These are phyloP conservation scores for Vidua macroura DNA, from an alignment of 2,113 vertebrate species.

Conservation along the genomic window DNA sequence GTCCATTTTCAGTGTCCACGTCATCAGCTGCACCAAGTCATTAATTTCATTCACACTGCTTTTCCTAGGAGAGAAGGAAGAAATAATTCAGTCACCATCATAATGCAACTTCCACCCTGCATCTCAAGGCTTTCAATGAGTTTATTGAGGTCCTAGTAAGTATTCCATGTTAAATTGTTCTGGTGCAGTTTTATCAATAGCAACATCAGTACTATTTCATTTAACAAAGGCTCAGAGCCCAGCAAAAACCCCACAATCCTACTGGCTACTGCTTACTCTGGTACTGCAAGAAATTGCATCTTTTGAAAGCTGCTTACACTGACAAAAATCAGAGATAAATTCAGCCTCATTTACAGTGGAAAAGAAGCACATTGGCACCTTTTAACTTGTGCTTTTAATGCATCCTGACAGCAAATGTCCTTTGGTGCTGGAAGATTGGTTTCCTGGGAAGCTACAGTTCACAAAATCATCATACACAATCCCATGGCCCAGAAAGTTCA, in stretches of 20 bases:
- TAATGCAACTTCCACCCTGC: background rate
- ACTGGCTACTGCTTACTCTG: background rate
- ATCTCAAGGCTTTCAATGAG: background rate
- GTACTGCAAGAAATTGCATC: background rate
- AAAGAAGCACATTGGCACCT: background rate
- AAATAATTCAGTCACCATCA: background rate
- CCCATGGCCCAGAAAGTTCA: background rate
- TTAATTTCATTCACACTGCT: conserved; percentile 83
- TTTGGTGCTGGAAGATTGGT: background rate
- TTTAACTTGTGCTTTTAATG: background rate
- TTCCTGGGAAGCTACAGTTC: background rate
- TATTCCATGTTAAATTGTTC: background rate
- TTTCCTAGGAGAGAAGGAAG: conserved; percentile 72
- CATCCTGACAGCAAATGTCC: background rate
- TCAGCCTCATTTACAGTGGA: background rate
- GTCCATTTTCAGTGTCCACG: conserved; percentile 87
- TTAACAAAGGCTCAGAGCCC: background rate
- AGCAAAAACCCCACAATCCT: background rate
- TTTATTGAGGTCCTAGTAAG: background rate
- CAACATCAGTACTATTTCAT: background rate
- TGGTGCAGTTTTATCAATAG: background rate
- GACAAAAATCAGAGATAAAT: background rate
- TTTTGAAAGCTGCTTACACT: background rate
- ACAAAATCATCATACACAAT: background rate
- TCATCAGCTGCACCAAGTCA: conserved; percentile 94